Conservation (phyloP, 2,797 vertebrate genomes). For the Gallinago nigripennis region DNA sequence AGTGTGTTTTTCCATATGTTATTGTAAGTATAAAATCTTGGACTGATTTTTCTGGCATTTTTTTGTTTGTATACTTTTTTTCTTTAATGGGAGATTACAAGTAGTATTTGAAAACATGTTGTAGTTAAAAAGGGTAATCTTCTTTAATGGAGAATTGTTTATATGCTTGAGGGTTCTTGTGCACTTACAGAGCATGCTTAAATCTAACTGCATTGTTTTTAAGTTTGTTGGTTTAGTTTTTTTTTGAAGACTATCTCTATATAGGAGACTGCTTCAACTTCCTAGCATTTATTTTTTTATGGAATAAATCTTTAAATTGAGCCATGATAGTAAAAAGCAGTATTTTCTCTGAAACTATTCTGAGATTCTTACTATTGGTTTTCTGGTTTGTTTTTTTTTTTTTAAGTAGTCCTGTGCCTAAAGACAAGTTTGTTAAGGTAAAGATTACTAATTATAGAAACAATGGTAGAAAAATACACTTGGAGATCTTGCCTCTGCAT, state of each 20-base stretch:
- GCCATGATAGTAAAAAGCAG: rapidly evolving
- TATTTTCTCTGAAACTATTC: neutral
- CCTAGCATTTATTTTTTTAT: neutral
- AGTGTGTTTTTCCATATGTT: rapidly evolving
- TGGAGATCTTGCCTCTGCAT: neutral
- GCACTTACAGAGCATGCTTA: rapidly evolving
- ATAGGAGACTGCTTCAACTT: neutral
- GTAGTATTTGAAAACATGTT: rapidly evolving
- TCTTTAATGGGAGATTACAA: neutral
- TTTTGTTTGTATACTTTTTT: no score
- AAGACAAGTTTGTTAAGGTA: rapidly evolving
- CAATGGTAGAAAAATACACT: neutral
- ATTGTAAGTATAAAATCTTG: neutral
- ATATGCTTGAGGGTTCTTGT: neutral
- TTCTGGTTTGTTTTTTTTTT: neutral
- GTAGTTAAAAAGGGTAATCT: neutral
- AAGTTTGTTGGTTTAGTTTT: neutral
- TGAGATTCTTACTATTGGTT: neutral
- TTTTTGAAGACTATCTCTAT: rapidly evolving
- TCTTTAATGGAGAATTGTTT: neutral
- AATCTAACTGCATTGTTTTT: neutral
- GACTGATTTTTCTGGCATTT: rapidly evolving
- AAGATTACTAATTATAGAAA: neutral
- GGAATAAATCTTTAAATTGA: neutral
- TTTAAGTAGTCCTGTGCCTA: rapidly evolving